A percentile compares a stretch with the other conserved stretches of the same genome.
Conservation (phyloP, 2,797 vertebrate genomes). For the Acanthopagrus latus region DNA sequence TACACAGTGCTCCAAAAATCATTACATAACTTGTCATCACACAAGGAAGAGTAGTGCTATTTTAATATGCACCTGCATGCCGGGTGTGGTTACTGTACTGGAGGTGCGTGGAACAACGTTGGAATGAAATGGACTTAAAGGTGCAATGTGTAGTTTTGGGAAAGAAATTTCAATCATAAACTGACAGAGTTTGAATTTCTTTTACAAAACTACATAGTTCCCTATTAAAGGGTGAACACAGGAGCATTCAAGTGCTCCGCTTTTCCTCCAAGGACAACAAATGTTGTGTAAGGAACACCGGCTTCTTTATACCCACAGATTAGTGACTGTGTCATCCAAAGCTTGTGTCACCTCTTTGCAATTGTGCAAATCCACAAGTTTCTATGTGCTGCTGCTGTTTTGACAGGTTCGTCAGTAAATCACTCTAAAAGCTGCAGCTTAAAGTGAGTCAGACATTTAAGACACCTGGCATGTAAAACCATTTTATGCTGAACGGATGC, state of each 20-base stretch:
- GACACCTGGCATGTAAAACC: background rate
- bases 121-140: background rate
- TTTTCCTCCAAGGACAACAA: background rate
- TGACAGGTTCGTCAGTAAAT: background rate
- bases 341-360: background rate
- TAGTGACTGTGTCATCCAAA: too few relatives aligned
- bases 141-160: too few relatives aligned
- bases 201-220: too few relatives aligned
- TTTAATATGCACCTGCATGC: slow-evolving; percentile 2
- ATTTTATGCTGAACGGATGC: background rate
- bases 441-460: background rate
- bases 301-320: background rate
- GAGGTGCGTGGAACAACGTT: background rate
- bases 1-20: background rate
- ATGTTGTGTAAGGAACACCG: background rate
- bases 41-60: background rate
- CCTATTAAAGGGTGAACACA: background rate
- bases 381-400: background rate
- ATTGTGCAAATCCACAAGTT: background rate
- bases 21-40: slow-evolving; percentile 6
- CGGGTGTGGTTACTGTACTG: background rate
- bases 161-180: too few relatives aligned
- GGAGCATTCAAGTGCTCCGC: background rate
- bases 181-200: too few relatives aligned
- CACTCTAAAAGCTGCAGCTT: background rate